phyloP scores from a whole-genome alignment of 2,797 vertebrate species.

The Lutjanus campechanus region DNA sequence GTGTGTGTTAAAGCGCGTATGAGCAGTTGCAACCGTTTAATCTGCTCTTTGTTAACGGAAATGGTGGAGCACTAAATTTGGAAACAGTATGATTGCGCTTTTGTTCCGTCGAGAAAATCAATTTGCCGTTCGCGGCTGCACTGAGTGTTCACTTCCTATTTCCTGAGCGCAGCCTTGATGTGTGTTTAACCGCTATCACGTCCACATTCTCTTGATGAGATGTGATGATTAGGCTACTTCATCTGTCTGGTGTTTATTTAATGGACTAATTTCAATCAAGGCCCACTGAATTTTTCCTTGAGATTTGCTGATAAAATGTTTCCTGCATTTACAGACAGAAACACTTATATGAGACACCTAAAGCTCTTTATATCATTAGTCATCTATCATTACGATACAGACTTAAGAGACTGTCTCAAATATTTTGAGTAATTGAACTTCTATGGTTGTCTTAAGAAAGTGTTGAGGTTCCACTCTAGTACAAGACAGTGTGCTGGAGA shows the following conservation, averaged over 20 bases:
- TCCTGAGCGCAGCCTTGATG: slow-evolving; percentile 70
- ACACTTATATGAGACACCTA: background rate
- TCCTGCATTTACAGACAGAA: slow-evolving; percentile 54
- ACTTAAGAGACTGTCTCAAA: background rate
- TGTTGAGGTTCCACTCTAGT: background rate
- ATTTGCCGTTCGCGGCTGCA: slow-evolving; percentile 57
- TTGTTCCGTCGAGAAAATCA: slow-evolving; percentile 69
- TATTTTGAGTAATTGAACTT: slow-evolving; percentile 10
- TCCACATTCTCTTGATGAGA: slow-evolving; percentile 51
- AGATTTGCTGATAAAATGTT: slow-evolving; percentile 52
- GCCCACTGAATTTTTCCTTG: slow-evolving; percentile 34
- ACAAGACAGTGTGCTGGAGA: background rate
- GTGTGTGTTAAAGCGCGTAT: slow-evolving; percentile 31
- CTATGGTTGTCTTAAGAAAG: no score
- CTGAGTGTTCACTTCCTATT: slow-evolving; percentile 73
- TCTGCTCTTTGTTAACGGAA: slow-evolving; percentile 59
- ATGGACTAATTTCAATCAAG: slow-evolving; percentile 62
- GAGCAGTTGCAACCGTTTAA: slow-evolving; percentile 57
- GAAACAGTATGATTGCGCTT: slow-evolving; percentile 50
- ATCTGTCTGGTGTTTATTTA: slow-evolving; percentile 63
- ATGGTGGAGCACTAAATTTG: slow-evolving; percentile 44
- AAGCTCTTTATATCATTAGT: slow-evolving; percentile 11
- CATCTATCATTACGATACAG: background rate
- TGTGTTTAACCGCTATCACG: slow-evolving; percentile 56
- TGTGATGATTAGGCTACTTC: slow-evolving; percentile 60